Evolutionary conservation across 2,113 vertebrate genomes (phyloP).

Genomic region (Caretta caretta): DNA sequence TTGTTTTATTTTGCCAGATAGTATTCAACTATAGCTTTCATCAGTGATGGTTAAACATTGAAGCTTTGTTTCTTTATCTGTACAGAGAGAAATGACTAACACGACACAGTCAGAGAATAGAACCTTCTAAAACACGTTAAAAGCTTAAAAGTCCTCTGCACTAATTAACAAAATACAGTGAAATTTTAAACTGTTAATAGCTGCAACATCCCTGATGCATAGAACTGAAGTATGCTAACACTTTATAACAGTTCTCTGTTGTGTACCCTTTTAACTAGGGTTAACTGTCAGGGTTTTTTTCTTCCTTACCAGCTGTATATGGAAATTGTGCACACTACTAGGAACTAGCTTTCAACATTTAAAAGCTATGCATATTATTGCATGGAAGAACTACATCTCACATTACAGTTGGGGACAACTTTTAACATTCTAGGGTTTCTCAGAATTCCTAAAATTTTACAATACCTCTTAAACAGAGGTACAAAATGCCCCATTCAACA

Average conservation of each 20-base stretch:
- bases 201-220: conserved; percentile 75
- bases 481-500: background rate
- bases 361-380: conserved; percentile 70
- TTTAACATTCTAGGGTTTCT: conserved; percentile 61
- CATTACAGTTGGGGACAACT: conserved; percentile 29
- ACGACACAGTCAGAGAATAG: conserved; percentile 35
- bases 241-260: conserved; percentile 75
- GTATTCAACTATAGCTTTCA: conserved; percentile 47
- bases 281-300: conserved; percentile 73
- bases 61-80: conserved; percentile 57
- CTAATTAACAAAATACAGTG: conserved; percentile 82
- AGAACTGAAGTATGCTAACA: conserved; percentile 67
- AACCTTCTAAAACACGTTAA: conserved; percentile 67
- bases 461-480: conserved; percentile 17
- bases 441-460: conserved; percentile 41
- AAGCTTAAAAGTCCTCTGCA: conserved; percentile 73
- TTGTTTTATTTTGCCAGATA: background rate
- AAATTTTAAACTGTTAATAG: conserved; percentile 80
- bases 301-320: conserved; percentile 79
- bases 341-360: conserved; percentile 74
- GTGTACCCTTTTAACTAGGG: conserved; percentile 71
- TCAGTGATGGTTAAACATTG: conserved; percentile 57
- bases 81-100: conserved; percentile 59
- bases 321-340: conserved; percentile 75
- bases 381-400: conserved; percentile 53